These are phyloP conservation scores for Hesperia comma DNA, from an alignment of 2,888 invertebrate genomes.

Conservation along the genomic window DNA sequence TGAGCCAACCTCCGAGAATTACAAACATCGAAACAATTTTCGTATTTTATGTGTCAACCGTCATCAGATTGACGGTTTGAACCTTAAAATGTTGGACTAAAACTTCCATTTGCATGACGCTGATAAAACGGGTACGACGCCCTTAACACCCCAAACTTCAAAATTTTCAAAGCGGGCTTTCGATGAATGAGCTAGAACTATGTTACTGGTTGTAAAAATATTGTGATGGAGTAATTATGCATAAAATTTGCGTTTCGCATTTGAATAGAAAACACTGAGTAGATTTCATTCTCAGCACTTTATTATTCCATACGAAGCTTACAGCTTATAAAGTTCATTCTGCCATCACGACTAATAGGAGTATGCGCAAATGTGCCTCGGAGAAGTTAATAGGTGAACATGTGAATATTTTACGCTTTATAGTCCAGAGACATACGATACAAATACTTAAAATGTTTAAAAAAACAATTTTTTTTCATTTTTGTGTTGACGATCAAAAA, in stretches of 20 bases:
- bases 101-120: background rate
- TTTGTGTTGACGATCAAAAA: too few relatives aligned
- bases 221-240: constrained; percentile 13
- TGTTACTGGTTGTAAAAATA: constrained; percentile 13
- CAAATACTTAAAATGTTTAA: too few relatives aligned
- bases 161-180: constrained; percentile 2
- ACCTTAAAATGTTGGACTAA: background rate
- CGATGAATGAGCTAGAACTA: constrained; percentile 4
- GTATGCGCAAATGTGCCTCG: too few relatives aligned
- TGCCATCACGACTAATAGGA: background rate
- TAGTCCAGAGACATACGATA: too few relatives aligned
- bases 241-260: constrained; percentile 20
- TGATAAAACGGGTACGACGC: background rate
- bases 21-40: background rate
- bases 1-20: constrained; percentile 11
- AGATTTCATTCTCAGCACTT: constrained; percentile 1
- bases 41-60: constrained; percentile 9
- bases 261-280: constrained; percentile 27
- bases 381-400: too few relatives aligned
- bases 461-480: too few relatives aligned
- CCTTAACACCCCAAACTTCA: constrained; percentile 3
- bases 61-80: background rate
- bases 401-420: too few relatives aligned
- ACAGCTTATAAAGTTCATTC: background rate
- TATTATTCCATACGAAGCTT: constrained; percentile 8